phyloP scores from a whole-genome alignment of 2,113 vertebrate species.

The Progne subis region DNA sequence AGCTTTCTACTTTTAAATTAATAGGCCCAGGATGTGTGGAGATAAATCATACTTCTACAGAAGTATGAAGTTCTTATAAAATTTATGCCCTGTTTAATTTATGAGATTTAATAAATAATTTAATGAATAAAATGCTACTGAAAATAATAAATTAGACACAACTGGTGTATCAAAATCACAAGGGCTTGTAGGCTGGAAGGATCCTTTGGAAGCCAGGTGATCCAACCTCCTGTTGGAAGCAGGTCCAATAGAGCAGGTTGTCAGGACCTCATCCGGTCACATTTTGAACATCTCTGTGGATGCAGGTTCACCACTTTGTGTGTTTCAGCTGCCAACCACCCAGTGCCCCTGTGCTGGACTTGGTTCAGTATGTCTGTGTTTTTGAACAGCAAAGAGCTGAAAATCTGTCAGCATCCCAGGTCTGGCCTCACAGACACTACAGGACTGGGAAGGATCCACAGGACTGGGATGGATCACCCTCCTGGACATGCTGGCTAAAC shows the following conservation, averaged over 20 bases:
- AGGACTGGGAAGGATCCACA: neutral
- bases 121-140: neutral
- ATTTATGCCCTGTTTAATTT: neutral
- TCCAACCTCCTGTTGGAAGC: neutral
- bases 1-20: neutral
- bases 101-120: neutral
- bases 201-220: neutral
- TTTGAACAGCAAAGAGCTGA: neutral
- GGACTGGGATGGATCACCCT: neutral
- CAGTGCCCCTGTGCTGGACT: neutral
- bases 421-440: neutral
- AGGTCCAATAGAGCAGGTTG: neutral
- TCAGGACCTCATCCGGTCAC: neutral
- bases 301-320: neutral
- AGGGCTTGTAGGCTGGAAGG: neutral
- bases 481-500: neutral
- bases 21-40: neutral
- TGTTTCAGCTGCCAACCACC: neutral
- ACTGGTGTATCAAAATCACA: neutral
- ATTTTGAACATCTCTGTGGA: neutral
- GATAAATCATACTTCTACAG: neutral
- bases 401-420: neutral
- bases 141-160: neutral
- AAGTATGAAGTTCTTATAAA: neutral
- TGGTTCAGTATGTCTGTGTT: neutral